Evolutionary conservation across 37 sponge, comb jelly and placozoan genomes (phyloP), one percentile per base, ranked within the genome.

Genomic region (Amphimedon queenslandica): DNA sequence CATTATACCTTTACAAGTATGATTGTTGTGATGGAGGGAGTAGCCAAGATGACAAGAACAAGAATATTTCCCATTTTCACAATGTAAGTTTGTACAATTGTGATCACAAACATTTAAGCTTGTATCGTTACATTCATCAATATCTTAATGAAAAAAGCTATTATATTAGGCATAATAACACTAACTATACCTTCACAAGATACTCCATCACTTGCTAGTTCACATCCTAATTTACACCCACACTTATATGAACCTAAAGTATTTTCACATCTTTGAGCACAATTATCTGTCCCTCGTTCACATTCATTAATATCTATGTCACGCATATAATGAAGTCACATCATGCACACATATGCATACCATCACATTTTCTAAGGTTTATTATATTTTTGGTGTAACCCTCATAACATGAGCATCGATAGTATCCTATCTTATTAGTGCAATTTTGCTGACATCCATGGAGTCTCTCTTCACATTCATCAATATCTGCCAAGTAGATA

Each of bases 261-360:
- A 55, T 83, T 83, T 34, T 28, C 55, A 64, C 84, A 83, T 38
- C 13, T 60, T 0, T 75, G 70, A 8, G 42, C 71, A 82, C 83
- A 82, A 24, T 67, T 71, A 61, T 74, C 76, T 67, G 73, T 75
- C 29, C 61, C 58, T 0, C 40, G n/a, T 23, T 0, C 4, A 34
- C 84, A 83, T 30, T 83, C 84, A 55, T 77, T 40, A n/a, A 76
- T 71, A 72, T 83, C 84, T 77, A 38, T 47, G 53, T 8, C 8
- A 70, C 36, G 51, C n/a, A 24, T 28, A n/a, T 42, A 43, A 6
- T 70, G 51, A 70, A 28, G 27, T 70, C 25, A 2, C 3, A 40
- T n/a, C 13, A 47, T 47, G 13, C 53, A 47, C 13, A 47, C 13
- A 18, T 18, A 47, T 47, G 8, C 43, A 24, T 70, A 70, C 71